Evolutionary conservation across 2,888 invertebrate genomes (phyloP), one percentile per base, ranked within the genome.

Genomic region (Ceramica pisi): DNA sequence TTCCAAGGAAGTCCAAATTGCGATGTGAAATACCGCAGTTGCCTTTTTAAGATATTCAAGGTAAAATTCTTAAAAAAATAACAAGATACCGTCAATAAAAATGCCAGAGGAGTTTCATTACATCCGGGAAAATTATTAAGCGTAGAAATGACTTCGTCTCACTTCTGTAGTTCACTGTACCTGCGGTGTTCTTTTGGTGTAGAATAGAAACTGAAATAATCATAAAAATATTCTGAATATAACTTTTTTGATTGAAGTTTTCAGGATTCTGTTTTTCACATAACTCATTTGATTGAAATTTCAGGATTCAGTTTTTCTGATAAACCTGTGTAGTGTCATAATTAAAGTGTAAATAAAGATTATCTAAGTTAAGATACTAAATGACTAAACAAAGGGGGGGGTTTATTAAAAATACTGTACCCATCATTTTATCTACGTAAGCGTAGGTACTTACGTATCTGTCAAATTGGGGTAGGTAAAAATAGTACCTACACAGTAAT

Each of bases 51-150:
- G 48, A 70, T 57, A 60, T 60, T 53, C 51, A 59, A 59, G 50
- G 71, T 63, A 51, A 61, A 14, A 38, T 19, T 55, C 8, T 38
- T 53, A 21, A 67, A 75, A 61, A 80, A 80, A 76, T 63, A 68
- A 65, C 74, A 65, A 69, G 48, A 67, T 64, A 64, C 48, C 62
- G 35, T 67, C 76, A 67, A 69, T 78, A 71, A 78, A 73, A 65
- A 71, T n/a, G 41, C 56, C 50, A 41, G 67, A 38, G 62, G 48
- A 48, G 63, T 81, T 69, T 75, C 75, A 78, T 81, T 81, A 70
- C 67, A 50, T 59, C 56, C 57, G 67, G 31, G 50, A 67, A 79
- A 71, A 64, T 63, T 68, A 75, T 67, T 65, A 62, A 46, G 50
- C 57, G 14, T 31, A 55, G 56, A 67, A 71, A 80, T 59, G 21